Base-by-base conservation (phyloP, 2,797 vertebrate genomes). In the Enteromius afrohamiltoni region DNA sequence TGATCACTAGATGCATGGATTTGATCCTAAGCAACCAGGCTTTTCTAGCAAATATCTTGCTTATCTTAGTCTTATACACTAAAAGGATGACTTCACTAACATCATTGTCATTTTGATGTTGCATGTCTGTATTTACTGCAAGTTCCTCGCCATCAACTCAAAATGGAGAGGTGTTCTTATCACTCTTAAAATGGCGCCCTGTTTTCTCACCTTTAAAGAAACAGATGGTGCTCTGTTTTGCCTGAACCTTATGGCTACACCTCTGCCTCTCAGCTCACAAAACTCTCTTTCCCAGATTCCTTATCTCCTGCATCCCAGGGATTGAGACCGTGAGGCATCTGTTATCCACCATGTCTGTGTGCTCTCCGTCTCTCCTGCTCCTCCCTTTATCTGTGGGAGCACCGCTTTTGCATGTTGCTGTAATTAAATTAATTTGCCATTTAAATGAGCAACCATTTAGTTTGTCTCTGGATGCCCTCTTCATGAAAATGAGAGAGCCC, bases 371-470 rank as follows among this genome's bases (percentile, higher is more conserved):
- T 31, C 40, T 78, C 11, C 6, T 19, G 53, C 34, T 47, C 67
- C 17, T 51, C 37, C 29, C 13, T 21, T 13, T 23, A 68, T 73
- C 65, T 79, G 45, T 37, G 51, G 83, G 73, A 23, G 73, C 40
- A 23, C 7, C 0, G 19, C 42, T 26, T 79, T 70, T 0, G 84
- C 23, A 3, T 87, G 88, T 87, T 90, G 82, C 34, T 79, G 90
- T 89, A 90, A 92, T 92, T 93, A 90, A 87, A 92, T 92, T 92
- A 91, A 93, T 89, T 90, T 83, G 21, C 62, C 84, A 83, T 92
- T 93, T 90, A 88, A 91, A 88, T 87, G 83, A 0, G 80, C 90
- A 89, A n/a, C n/a, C n/a, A n/a, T n/a, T n/a, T 91, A 91, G 90
- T 92, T 90, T 89, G 91, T 91, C 34, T 87, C 80, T 90, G 87